phyloP scores from a whole-genome alignment of 2,888 invertebrate species.

The Thelaira solivaga region DNA sequence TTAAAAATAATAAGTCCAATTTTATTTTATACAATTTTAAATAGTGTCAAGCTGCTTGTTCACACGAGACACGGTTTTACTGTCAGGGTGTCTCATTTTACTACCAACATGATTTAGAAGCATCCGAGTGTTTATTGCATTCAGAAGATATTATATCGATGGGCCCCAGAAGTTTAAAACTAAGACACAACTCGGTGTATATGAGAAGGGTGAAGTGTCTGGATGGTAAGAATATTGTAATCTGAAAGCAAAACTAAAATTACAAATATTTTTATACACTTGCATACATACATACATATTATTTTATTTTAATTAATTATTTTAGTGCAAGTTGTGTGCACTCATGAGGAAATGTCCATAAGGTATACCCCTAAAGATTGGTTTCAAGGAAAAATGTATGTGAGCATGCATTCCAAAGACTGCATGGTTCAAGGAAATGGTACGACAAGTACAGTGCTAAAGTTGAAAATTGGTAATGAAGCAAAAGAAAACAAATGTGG shows the following conservation, averaged over 20 bases:
- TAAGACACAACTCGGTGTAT: constrained; percentile 82
- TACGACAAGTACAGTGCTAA: constrained; percentile 71
- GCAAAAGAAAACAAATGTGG: constrained; percentile 75
- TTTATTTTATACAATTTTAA: no score
- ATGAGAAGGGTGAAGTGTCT: constrained; percentile 89
- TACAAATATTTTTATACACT: not conserved
- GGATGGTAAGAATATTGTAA: constrained; percentile 81
- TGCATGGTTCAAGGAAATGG: constrained; percentile 82
- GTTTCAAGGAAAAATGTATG: constrained; percentile 87
- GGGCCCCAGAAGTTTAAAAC: constrained; percentile 84
- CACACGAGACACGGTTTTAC: constrained; percentile 81
- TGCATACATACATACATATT: no score
- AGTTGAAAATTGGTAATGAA: constrained; percentile 74
- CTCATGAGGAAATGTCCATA: constrained; percentile 83
- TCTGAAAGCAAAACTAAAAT: not conserved
- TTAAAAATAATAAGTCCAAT: no score
- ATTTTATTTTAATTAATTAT: no score
- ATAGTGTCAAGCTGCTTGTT: constrained; percentile 82
- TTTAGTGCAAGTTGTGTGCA: constrained; percentile 88
- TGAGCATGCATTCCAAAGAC: constrained; percentile 85
- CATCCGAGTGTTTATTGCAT: constrained; percentile 83
- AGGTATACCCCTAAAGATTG: constrained; percentile 81
- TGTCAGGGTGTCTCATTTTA: constrained; percentile 84
- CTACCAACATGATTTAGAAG: constrained; percentile 68
- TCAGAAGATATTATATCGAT: constrained; percentile 89